Percentiles rank a stretch among this genome's conserved stretches.
Evolutionary conservation across 1,140 invertebrate species (phyloP).

Genomic region (Panulirus ornatus): DNA sequence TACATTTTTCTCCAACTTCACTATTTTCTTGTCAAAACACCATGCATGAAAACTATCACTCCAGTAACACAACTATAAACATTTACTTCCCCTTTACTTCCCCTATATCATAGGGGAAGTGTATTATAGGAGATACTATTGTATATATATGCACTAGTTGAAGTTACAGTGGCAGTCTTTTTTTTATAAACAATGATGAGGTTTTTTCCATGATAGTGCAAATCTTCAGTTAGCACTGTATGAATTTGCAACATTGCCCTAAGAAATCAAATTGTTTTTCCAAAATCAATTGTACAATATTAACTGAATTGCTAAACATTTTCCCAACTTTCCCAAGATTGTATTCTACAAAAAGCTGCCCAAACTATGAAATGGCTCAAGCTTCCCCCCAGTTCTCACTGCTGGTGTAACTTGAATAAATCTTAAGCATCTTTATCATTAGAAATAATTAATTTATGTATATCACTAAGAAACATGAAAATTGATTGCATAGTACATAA

Average conservation of each 20-base stretch:
- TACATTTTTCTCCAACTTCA: too few species aligned
- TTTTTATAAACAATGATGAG: background rate
- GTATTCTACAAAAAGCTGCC: background rate
- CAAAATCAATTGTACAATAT: background rate
- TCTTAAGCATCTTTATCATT: background rate
- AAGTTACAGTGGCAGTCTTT: too few species aligned
- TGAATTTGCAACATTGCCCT: background rate
- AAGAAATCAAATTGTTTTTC: background rate
- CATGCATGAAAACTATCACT: too few species aligned
- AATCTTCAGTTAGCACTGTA: background rate
- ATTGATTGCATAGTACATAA: background rate
- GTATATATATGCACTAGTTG: too few species aligned
- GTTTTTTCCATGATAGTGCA: background rate
- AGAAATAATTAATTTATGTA: background rate
- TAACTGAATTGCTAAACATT: too few species aligned
- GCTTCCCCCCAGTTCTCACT: background rate
- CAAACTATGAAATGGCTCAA: constrained; percentile 3
- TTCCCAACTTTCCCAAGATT: too few species aligned
- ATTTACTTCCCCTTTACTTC: too few species aligned
- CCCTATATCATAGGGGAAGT: too few species aligned
- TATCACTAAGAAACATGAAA: background rate
- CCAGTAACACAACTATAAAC: too few species aligned
- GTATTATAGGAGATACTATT: too few species aligned
- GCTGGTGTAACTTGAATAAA: background rate
- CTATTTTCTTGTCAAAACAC: too few species aligned